Conservation (phyloP, 1,140 invertebrate genomes). For the Harpegnathos saltator region DNA sequence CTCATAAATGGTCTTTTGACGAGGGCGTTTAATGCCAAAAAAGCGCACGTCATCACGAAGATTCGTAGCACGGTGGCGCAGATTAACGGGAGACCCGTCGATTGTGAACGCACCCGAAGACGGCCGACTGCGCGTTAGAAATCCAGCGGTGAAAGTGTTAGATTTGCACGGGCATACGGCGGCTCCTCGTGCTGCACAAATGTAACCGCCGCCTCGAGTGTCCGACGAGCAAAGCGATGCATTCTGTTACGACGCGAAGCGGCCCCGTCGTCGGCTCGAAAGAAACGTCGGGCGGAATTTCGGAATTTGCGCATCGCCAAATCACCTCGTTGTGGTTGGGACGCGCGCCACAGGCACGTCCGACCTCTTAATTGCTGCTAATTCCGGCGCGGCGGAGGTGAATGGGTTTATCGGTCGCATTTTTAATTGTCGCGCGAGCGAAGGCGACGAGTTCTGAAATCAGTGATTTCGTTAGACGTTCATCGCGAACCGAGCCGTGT, state of each 20-base stretch:
- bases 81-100: background rate
- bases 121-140: slow-evolving; percentile 77
- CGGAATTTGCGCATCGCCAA: background rate
- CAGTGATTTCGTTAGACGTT: too few species aligned
- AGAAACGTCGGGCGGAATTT: slow-evolving; percentile 29
- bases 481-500: too few species aligned
- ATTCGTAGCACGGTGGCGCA: background rate
- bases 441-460: background rate
- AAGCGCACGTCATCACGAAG: background rate
- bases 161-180: slow-evolving; percentile 62
- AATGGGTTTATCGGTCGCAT: background rate
- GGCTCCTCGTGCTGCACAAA: slow-evolving; percentile 49
- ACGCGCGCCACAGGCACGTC: background rate
- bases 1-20: too few species aligned
- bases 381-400: background rate
- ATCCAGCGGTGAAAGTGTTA: slow-evolving; percentile 83
- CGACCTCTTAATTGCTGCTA: background rate
- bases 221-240: slow-evolving; percentile 57
- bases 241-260: slow-evolving; percentile 24
- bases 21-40: too few species aligned
- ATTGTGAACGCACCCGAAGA: slow-evolving; percentile 63
- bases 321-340: too few species aligned
- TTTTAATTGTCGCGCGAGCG: background rate
- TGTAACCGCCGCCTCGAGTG: slow-evolving; percentile 59
- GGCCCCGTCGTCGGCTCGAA: background rate